phyloP scores from a whole-genome alignment of 2,888 invertebrate species.

The Dicyrtomina minuta region DNA sequence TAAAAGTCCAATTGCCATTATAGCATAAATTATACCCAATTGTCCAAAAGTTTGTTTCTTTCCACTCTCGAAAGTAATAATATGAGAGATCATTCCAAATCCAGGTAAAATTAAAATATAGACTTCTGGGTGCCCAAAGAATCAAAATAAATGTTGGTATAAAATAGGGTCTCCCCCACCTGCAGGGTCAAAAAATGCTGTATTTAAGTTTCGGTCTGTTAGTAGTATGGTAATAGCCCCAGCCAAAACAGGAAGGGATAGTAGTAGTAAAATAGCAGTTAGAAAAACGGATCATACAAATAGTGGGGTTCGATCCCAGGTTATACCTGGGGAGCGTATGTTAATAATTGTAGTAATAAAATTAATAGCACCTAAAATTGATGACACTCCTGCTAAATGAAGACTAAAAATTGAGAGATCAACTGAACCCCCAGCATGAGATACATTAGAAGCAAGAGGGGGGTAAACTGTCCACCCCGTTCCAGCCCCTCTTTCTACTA shows the following conservation, averaged over 20 bases:
- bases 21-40: conserved; percentile 80
- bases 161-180: conserved; percentile 79
- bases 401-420: conserved; percentile 76
- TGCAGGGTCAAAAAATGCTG: conserved; percentile 76
- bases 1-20: conserved; percentile 75
- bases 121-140: conserved; percentile 84
- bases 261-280: conserved; percentile 66
- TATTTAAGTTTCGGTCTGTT: conserved; percentile 78
- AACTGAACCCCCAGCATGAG: conserved; percentile 68
- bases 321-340: conserved; percentile 64
- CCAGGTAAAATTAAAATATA: conserved; percentile 83
- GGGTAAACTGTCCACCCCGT: conserved; percentile 80
- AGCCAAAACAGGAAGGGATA: conserved; percentile 74
- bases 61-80: conserved; percentile 72
- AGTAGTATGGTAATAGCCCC: conserved; percentile 78
- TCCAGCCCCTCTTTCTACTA: conserved; percentile 70
- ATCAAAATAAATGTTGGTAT: conserved; percentile 83
- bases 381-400: conserved; percentile 72
- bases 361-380: conserved; percentile 75
- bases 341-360: conserved; percentile 76
- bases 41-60: conserved; percentile 74
- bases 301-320: conserved; percentile 69
- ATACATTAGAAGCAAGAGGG: conserved; percentile 66
- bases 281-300: conserved; percentile 69
- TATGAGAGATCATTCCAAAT: conserved; percentile 79